phyloP scores from a whole-genome alignment of 2,888 invertebrate species.

The Lepidonotus clava region DNA sequence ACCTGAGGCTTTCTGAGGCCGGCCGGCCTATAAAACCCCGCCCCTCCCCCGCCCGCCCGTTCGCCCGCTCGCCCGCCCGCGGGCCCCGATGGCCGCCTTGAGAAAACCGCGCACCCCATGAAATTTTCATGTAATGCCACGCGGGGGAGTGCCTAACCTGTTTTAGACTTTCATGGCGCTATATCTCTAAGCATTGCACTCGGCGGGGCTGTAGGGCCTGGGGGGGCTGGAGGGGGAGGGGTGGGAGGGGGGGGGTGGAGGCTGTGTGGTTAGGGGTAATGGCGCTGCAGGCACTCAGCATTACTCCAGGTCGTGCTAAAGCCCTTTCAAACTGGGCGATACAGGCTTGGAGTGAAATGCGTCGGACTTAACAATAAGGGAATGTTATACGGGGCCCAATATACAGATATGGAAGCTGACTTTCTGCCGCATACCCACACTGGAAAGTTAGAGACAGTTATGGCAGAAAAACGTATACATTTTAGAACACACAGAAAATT shows the following conservation, averaged over 20 bases:
- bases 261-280: neutral
- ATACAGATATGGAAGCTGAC: no score
- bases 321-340: no score
- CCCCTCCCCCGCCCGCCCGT: neutral
- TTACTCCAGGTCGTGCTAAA: neutral
- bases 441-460: no score
- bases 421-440: no score
- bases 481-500: no score
- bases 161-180: conserved; percentile 52
- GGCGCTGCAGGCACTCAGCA: neutral
- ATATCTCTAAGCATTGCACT: conserved; percentile 51
- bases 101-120: conserved; percentile 14
- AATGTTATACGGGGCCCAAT: no score
- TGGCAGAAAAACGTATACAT: no score
- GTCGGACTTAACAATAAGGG: no score
- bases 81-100: conserved; percentile 1
- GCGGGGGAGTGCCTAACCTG: conserved; percentile 35
- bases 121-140: conserved; percentile 47
- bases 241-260: neutral
- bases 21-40: no score
- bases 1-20: no score
- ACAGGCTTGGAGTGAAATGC: no score
- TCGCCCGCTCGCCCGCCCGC: neutral
- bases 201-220: conserved; percentile 22
- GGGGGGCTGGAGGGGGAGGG: neutral